Conservation (phyloP, 2,113 vertebrate species). For the Neogobius melanostomus region DNA sequence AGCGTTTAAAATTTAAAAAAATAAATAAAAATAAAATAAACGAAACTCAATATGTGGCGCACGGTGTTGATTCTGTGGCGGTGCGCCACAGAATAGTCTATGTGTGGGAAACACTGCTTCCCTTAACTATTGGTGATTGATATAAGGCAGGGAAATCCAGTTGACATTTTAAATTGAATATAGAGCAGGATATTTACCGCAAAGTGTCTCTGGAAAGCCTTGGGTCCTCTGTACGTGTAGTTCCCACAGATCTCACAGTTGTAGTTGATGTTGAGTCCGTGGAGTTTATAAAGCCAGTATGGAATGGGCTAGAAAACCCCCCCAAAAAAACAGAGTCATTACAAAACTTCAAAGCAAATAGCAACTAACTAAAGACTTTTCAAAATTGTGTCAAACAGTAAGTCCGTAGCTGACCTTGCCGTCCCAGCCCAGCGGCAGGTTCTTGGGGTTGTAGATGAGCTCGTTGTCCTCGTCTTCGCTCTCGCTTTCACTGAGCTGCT, state of each 20-base stretch:
- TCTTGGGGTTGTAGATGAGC: slow-evolving; percentile 99
- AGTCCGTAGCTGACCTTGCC: slow-evolving; percentile 82
- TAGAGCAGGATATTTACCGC: slow-evolving; percentile 37
- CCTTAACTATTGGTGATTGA: too few species aligned
- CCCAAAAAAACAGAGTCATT: background rate
- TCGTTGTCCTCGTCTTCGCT: slow-evolving; percentile 98
- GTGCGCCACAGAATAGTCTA: too few species aligned
- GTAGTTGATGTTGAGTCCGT: slow-evolving; percentile 98
- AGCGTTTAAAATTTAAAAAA: too few species aligned
- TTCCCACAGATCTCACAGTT: slow-evolving; percentile 99
- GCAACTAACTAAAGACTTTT: too few species aligned
- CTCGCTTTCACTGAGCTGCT: slow-evolving; percentile 97
- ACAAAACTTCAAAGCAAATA: background rate
- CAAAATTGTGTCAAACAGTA: too few species aligned
- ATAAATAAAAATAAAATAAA: too few species aligned
- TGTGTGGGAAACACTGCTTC: too few species aligned
- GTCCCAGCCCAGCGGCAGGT: slow-evolving; percentile 96
- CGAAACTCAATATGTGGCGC: too few species aligned
- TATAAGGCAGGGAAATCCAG: too few species aligned
- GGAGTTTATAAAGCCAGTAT: slow-evolving; percentile 96
- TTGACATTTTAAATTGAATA: too few species aligned
- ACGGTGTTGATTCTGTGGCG: too few species aligned
- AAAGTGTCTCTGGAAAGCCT: slow-evolving; percentile 90
- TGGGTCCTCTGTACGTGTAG: slow-evolving; percentile 96
- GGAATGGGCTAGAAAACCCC: slow-evolving; percentile 88